A percentile compares a stretch with the other conserved stretches of the same genome.
phyloP scores from a whole-genome alignment of 2,888 invertebrate genomes.

The Barypeithes pellucidus region DNA sequence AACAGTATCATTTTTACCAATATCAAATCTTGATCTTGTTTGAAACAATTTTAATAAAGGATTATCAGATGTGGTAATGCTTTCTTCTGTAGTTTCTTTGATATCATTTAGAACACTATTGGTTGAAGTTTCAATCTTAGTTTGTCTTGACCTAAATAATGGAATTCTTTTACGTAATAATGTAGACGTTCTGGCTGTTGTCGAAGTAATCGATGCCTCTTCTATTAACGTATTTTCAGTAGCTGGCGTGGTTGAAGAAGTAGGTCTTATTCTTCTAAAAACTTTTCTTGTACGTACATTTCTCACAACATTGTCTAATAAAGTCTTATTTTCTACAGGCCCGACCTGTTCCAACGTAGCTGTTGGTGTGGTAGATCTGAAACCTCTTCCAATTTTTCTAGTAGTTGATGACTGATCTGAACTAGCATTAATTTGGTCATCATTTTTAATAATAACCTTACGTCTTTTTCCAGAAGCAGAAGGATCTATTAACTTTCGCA shows the following conservation, averaged over 20 bases:
- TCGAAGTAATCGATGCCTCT: constrained; percentile 15
- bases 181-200: constrained; percentile 42
- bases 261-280: constrained; percentile 60
- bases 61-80: constrained; percentile 16
- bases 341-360: neutral
- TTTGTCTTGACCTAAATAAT: constrained; percentile 40
- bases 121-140: constrained; percentile 18
- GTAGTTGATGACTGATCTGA: constrained; percentile 52
- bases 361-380: constrained; percentile 52
- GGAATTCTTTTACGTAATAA: constrained; percentile 44
- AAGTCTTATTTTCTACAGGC: neutral
- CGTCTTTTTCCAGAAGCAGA: constrained; percentile 53
- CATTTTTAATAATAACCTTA: constrained; percentile 45
- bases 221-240: constrained; percentile 2
- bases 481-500: constrained; percentile 53
- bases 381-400: constrained; percentile 44
- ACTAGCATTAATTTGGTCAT: constrained; percentile 56
- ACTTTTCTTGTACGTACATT: constrained; percentile 57
- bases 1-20: constrained; percentile 32
- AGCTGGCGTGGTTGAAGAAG: constrained; percentile 25
- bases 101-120: constrained; percentile 1
- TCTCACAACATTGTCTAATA: neutral
- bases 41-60: constrained; percentile 38
- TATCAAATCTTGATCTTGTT: constrained; percentile 41
- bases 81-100: constrained; percentile 26